A percentile compares a stretch with the other conserved stretches of the same genome.
Conservation (phyloP, 2,113 vertebrate genomes). For the Elephas maximus region DNA sequence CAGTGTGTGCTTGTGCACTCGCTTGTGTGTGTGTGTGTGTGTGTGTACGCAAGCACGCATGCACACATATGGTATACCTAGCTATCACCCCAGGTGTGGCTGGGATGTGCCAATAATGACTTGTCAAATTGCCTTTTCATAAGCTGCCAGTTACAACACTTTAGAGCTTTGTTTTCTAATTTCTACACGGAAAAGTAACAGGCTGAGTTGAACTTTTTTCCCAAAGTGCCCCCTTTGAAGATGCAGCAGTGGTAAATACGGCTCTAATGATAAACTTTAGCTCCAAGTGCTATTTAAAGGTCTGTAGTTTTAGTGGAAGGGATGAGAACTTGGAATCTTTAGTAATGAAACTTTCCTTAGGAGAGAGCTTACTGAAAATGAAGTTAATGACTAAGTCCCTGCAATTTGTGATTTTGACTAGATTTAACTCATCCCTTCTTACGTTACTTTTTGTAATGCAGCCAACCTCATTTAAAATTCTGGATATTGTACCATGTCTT, state of each 20-base stretch:
- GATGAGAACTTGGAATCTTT: slow-evolving; percentile 55
- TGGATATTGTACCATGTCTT: slow-evolving; percentile 49
- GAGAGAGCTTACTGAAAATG: slow-evolving; percentile 53
- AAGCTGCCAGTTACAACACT: slow-evolving; percentile 51
- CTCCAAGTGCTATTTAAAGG: slow-evolving; percentile 74
- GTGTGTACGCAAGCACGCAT: neutral
- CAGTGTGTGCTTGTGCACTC: neutral
- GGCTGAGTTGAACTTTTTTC: slow-evolving; percentile 36
- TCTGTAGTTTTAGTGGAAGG: slow-evolving; percentile 65
- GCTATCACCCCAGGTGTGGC: neutral
- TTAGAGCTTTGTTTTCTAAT: slow-evolving; percentile 67
- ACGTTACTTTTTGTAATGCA: slow-evolving; percentile 21
- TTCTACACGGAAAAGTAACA: slow-evolving; percentile 67
- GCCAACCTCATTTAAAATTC: slow-evolving; percentile 39
- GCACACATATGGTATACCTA: neutral
- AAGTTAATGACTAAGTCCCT: neutral
- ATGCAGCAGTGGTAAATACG: slow-evolving; percentile 52
- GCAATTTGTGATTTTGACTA: slow-evolving; percentile 45
- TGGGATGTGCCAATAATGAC: neutral
- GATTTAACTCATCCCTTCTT: slow-evolving; percentile 61
- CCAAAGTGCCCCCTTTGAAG: slow-evolving; percentile 62
- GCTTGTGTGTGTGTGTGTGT: neutral
- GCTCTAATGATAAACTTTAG: slow-evolving; percentile 71
- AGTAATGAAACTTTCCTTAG: slow-evolving; percentile 16
- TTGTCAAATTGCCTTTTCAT: slow-evolving; percentile 63